Evolutionary conservation across 2,888 invertebrate species (phyloP).

Genomic region (Cephus rjabovi): DNA sequence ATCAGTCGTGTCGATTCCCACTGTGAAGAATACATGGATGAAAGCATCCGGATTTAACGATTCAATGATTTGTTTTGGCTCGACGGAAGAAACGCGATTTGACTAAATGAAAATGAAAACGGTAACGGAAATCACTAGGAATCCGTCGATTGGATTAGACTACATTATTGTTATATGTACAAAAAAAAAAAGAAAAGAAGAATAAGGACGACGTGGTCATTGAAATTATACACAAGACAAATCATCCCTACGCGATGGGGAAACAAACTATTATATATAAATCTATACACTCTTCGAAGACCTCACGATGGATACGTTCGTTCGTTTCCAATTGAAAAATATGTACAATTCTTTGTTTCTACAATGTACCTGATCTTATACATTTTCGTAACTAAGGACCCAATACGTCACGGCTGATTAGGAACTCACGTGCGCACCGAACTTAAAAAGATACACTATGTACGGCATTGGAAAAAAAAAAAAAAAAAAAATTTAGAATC

Average conservation of each 20-base stretch:
- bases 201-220: no score
- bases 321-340: neutral
- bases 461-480: neutral
- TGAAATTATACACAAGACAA: neutral
- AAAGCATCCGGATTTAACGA: neutral
- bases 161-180: neutral
- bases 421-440: neutral
- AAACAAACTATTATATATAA: neutral
- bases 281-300: neutral
- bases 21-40: neutral
- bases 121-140: neutral
- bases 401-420: neutral
- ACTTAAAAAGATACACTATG: neutral
- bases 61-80: neutral
- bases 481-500: neutral
- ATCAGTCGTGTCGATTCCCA: neutral
- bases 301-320: neutral
- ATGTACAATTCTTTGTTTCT: neutral
- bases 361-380: neutral
- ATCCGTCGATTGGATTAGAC: neutral
- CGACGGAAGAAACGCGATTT: neutral
- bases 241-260: neutral
- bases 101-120: neutral
- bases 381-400: neutral
- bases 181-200: neutral